These are phyloP conservation scores for Arenicola marina DNA, from an alignment of 2,888 invertebrate species.

Conservation along the genomic window DNA sequence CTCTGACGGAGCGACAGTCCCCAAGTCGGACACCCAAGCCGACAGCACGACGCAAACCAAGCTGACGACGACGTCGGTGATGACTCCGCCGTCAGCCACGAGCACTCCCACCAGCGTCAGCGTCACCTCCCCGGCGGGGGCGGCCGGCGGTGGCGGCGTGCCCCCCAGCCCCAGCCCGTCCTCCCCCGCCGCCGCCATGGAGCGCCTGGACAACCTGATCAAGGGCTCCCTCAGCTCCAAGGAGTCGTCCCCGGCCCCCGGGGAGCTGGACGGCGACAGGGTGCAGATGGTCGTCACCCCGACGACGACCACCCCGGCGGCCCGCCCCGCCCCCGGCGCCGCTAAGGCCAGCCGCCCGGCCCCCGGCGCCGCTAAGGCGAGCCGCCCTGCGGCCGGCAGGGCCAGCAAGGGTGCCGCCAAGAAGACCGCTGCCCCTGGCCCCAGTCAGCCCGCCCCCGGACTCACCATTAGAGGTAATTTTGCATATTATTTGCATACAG, in stretches of 20 bases:
- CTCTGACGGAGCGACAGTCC: no score
- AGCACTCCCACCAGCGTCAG: not conserved
- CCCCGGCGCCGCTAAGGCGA: not conserved
- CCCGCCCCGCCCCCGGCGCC: constrained; percentile 77
- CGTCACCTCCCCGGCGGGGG: not conserved
- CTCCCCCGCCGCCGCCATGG: constrained; percentile 51
- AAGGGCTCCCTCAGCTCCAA: constrained; percentile 65
- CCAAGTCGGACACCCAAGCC: no score
- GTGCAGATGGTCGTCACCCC: no score
- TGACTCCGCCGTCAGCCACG: not conserved
- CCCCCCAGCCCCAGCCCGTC: not conserved
- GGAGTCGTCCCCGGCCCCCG: not conserved
- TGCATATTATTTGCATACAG: no score
- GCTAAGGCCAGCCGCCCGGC: not conserved
- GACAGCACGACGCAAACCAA: no score
- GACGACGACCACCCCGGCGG: constrained; percentile 57
- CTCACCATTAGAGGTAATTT: no score
- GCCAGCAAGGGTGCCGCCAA: no score
- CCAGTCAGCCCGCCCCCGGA: no score
- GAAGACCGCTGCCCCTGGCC: no score
- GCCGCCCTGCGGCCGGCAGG: not conserved
- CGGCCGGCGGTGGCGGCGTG: not conserved
- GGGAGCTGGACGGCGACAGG: not conserved
- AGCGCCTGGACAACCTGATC: constrained; percentile 74
- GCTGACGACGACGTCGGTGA: no score